Evolutionary conservation across 2,797 vertebrate species (phyloP).

Genomic region (Acrossocheilus fasciatus): DNA sequence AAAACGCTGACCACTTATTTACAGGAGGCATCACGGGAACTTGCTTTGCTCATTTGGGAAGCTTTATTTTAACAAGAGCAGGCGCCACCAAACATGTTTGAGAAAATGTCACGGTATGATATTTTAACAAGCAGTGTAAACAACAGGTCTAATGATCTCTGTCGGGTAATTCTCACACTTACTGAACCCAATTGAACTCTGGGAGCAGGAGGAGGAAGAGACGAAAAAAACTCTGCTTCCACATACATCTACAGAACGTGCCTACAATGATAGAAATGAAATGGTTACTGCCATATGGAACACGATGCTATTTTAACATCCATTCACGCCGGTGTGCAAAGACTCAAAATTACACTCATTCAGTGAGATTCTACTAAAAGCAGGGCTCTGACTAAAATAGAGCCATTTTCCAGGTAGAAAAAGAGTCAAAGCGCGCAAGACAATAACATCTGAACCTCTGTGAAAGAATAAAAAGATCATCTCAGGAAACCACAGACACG

Average conservation of each 20-base stretch:
- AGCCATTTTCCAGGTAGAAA: slow-evolving; percentile 6
- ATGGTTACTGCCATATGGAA: not conserved
- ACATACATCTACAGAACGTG: not conserved
- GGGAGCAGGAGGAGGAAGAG: not conserved
- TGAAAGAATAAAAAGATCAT: not conserved
- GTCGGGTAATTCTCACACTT: slow-evolving; percentile 2
- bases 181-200: slow-evolving; percentile 20
- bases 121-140: slow-evolving; percentile 37
- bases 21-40: not conserved
- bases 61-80: slow-evolving; percentile 13
- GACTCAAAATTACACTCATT: slow-evolving; percentile 20
- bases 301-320: slow-evolving; percentile 4
- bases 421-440: slow-evolving; percentile 3
- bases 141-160: slow-evolving; percentile 24
- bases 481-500: not conserved
- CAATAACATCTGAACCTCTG: not conserved
- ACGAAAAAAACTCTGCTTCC: not conserved
- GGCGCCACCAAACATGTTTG: slow-evolving; percentile 13
- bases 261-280: not conserved
- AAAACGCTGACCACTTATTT: not conserved
- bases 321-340: slow-evolving; percentile 10
- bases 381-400: not conserved
- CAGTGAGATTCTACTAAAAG: not conserved
- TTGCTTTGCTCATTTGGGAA: not conserved
- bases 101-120: slow-evolving; percentile 21